phyloP scores from a whole-genome alignment of 2,797 vertebrate species.

The Passerculus sandwichensis region DNA sequence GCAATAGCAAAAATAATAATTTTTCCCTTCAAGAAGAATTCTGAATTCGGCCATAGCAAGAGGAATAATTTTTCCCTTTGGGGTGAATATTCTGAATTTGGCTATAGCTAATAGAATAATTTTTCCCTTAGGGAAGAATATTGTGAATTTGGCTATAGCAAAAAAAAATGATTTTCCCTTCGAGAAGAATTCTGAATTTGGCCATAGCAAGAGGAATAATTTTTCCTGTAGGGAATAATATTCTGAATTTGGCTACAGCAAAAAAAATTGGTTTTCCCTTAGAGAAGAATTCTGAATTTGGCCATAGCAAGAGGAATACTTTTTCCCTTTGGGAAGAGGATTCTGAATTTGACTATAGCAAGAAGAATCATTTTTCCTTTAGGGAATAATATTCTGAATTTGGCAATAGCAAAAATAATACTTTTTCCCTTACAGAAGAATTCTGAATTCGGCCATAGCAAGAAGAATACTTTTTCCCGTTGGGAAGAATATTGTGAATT shows the following conservation, averaged over 20 bases:
- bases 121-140: background rate
- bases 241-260: no score
- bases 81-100: background rate
- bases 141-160: no score
- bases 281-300: background rate
- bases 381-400: background rate
- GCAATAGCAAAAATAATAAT: no score
- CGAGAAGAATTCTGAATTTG: no score
- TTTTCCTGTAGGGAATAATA: background rate
- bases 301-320: accelerated
- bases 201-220: accelerated
- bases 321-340: background rate
- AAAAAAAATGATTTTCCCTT: no score
- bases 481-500: background rate
- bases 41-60: no score
- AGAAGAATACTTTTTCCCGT: accelerated
- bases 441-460: no score
- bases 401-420: accelerated
- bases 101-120: no score
- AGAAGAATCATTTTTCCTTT: background rate
- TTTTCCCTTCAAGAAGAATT: no score
- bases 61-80: background rate
- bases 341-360: no score
- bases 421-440: background rate
- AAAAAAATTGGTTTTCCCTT: background rate